These are phyloP conservation scores for Coranthus polyacanthus DNA, from an alignment of 2,797 vertebrate genomes.

Conservation along the genomic window DNA sequence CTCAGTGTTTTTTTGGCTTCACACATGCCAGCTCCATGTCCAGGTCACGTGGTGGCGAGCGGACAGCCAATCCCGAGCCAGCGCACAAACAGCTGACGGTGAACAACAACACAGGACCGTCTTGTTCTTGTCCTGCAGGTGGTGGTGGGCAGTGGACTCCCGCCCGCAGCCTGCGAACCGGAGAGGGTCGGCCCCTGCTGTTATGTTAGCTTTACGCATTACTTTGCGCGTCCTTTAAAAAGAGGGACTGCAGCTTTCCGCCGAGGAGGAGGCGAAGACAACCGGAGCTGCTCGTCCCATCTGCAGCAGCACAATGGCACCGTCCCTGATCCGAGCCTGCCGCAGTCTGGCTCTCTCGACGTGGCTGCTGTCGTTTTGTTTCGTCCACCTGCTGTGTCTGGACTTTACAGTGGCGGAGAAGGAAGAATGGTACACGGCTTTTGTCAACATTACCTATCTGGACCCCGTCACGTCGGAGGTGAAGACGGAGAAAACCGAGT, in stretches of 20 bases:
- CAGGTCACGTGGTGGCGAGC: slow-evolving; percentile 53
- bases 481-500: slow-evolving; percentile 93
- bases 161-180: slow-evolving; percentile 12
- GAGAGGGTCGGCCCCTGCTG: background rate
- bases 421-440: slow-evolving; percentile 99
- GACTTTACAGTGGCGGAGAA: slow-evolving; percentile 98
- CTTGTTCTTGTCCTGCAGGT: slow-evolving; percentile 41
- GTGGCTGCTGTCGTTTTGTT: slow-evolving; percentile 97
- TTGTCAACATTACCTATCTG: slow-evolving; percentile 95
- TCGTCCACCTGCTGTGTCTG: slow-evolving; percentile 95
- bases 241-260: slow-evolving; percentile 14
- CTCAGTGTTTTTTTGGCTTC: slow-evolving; percentile 6
- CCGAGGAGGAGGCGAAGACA: too few relatives aligned
- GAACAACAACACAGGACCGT: slow-evolving; percentile 64
- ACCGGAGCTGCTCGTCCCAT: slow-evolving; percentile 48
- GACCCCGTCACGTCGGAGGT: slow-evolving; percentile 88
- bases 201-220: background rate
- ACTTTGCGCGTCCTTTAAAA: background rate
- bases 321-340: slow-evolving; percentile 92
- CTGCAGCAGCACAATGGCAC: slow-evolving; percentile 83
- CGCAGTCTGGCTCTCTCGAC: slow-evolving; percentile 97
- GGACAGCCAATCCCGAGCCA: slow-evolving; percentile 53
- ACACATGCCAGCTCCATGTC: slow-evolving; percentile 40
- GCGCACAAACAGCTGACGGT: slow-evolving; percentile 61
- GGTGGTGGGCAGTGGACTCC: slow-evolving; percentile 34